These are phyloP conservation scores for Lycopodina hypogea DNA, from an alignment of 37 sponge, comb jelly and placozoan genomes.

Conservation along the genomic window DNA sequence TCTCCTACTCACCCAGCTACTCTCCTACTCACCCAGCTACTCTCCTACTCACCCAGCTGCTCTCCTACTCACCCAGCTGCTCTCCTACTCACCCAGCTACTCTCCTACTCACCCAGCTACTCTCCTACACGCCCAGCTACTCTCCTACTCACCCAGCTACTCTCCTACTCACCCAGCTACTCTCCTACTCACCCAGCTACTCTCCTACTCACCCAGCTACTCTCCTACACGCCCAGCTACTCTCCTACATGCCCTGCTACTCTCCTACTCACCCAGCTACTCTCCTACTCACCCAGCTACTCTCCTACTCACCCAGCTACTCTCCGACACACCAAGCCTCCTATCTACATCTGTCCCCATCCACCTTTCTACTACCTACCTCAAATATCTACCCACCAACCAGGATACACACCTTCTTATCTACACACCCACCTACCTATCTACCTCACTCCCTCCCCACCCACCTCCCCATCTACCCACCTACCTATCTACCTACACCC, in stretches of 20 bases:
- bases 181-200: neutral
- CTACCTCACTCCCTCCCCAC: neutral
- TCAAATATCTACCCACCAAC: too few relatives aligned
- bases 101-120: neutral
- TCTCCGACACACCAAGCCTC: neutral
- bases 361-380: neutral
- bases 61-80: neutral
- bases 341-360: neutral
- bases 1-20: neutral
- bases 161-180: neutral
- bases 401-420: neutral
- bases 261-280: neutral
- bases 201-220: too few relatives aligned
- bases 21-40: neutral
- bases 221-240: neutral
- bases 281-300: neutral
- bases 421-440: neutral
- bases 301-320: neutral
- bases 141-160: neutral
- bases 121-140: neutral
- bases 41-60: neutral
- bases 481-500: neutral
- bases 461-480: neutral
- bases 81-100: neutral
- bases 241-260: neutral